Conservation (phyloP, 2,113 vertebrate species). For the Cettia cetti region DNA sequence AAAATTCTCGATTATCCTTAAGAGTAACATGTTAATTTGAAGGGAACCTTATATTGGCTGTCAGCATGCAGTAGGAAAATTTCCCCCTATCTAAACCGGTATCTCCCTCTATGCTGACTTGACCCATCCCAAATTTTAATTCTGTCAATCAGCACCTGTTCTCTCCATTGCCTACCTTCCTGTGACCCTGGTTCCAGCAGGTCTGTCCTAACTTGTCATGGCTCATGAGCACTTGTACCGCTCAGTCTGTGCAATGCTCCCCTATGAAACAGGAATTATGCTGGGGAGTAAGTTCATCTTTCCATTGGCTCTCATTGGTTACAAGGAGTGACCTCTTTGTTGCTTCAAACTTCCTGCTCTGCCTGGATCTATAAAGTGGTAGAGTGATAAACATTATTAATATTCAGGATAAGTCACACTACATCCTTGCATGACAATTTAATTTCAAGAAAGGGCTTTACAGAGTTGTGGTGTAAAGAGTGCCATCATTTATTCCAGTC, state of each 20-base stretch:
- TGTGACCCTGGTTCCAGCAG: not conserved
- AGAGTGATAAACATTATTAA: not conserved
- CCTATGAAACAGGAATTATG: not conserved
- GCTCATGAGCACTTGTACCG: not conserved
- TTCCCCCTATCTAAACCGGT: not conserved
- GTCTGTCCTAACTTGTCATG: not conserved
- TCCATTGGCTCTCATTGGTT: not conserved
- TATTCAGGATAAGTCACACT: not conserved
- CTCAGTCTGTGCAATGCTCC: not conserved
- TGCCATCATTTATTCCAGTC: not conserved
- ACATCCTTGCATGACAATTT: not conserved
- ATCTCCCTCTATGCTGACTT: not conserved
- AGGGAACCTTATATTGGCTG: not conserved
- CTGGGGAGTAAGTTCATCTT: not conserved
- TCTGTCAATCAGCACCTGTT: not conserved
- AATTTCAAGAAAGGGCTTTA: not conserved
- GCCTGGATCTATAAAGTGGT: not conserved
- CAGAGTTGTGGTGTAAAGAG: not conserved
- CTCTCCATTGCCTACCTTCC: not conserved
- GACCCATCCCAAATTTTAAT: not conserved
- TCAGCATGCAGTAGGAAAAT: not conserved
- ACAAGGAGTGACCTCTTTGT: not conserved
- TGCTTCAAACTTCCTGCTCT: not conserved
- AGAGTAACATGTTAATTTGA: not conserved
- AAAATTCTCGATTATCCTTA: fast-evolving